Percentiles rank a stretch among this genome's conserved stretches.
Conservation (phyloP, 2,888 invertebrate genomes). For the Polietes domitor region DNA sequence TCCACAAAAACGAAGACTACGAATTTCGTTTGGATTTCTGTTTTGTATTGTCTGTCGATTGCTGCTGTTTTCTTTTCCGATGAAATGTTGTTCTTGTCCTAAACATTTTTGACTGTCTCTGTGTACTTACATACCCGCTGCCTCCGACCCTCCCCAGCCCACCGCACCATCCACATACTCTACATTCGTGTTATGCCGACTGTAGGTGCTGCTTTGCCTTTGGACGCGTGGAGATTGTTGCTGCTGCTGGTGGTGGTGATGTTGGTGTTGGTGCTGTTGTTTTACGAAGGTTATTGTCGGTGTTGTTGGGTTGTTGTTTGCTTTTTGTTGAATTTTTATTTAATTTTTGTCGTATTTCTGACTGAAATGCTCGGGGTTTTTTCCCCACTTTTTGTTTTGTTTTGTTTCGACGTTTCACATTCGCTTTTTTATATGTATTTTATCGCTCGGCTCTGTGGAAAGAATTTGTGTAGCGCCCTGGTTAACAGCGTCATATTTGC, state of each 20-base stretch:
- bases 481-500: background rate
- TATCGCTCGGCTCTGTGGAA: background rate
- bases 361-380: background rate
- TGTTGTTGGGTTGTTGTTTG: background rate
- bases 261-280: background rate
- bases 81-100: conserved; percentile 5
- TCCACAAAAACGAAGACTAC: background rate
- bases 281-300: background rate
- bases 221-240: background rate
- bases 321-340: conserved; percentile 1
- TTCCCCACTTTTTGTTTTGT: background rate
- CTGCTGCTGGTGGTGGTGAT: background rate
- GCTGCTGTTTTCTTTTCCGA: conserved; percentile 1
- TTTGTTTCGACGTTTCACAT: conserved; percentile 1
- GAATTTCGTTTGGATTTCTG: conserved; percentile 40
- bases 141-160: no score
- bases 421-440: background rate
- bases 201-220: conserved; percentile 44
- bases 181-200: conserved; percentile 52
- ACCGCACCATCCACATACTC: no score
- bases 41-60: background rate
- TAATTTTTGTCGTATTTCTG: conserved; percentile 1
- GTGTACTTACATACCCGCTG: background rate
- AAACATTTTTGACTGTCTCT: background rate
- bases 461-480: background rate